Conservation (phyloP, 2,888 invertebrate species). For the Macrophya alboannulata region DNA sequence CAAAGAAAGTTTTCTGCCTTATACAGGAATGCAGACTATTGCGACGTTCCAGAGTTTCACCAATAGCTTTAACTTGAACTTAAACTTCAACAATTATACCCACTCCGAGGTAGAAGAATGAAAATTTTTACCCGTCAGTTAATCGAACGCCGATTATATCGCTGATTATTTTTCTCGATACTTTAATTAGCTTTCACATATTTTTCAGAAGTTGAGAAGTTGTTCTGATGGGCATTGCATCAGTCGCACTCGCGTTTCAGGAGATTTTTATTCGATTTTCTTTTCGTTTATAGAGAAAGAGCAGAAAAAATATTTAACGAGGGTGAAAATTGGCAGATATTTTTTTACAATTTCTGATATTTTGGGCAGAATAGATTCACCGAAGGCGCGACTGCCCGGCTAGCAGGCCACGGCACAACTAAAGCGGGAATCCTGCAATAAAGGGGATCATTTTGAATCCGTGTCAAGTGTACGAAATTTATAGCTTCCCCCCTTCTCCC, state of each 20-base stretch:
- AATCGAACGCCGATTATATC: not conserved
- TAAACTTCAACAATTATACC: not conserved
- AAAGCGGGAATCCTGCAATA: constrained; percentile 79
- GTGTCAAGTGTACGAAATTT: constrained; percentile 82
- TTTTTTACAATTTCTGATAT: not conserved
- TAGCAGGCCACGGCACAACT: constrained; percentile 72
- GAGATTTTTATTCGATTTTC: too few species aligned
- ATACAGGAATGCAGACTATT: not conserved
- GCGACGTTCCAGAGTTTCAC: constrained; percentile 4
- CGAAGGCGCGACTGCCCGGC: constrained; percentile 53
- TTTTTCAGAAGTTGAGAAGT: not conserved
- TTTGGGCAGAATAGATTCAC: not conserved
- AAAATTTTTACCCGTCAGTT: not conserved
- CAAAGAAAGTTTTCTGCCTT: constrained; percentile 26
- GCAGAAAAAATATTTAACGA: not conserved
- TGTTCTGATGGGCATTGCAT: not conserved
- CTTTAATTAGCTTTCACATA: not conserved
- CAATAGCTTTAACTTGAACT: not conserved
- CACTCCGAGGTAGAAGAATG: constrained; percentile 6
- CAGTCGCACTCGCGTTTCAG: not conserved
- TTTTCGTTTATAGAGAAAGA: not conserved
- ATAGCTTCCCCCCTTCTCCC: constrained; percentile 78
- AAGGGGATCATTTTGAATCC: constrained; percentile 82
- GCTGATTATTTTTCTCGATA: not conserved
- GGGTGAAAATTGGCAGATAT: not conserved